These are phyloP conservation scores for Drosophila melanogaster DNA, from an alignment of 1,140 invertebrate genomes.

Conservation along the genomic window Release_6_plus_ISO1_MT NC_004354.4:16697501-16698000, in stretches of 20 bases:
- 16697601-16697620: background rate
- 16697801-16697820: constrained; percentile 8
- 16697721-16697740: constrained; percentile 60
- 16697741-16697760: constrained; percentile 40
- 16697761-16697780: constrained; percentile 48
- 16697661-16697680: constrained; percentile 53
- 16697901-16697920: background rate
- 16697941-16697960: constrained; percentile 25
- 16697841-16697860: constrained; percentile 1
- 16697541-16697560: background rate
- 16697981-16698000: too few species aligned
- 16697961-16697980: background rate
- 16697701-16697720: constrained; percentile 66
- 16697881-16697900: constrained; percentile 22
- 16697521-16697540: background rate
- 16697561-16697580: background rate
- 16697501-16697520: background rate
- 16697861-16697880: constrained; percentile 37
- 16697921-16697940: constrained; percentile 25
- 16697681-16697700: constrained; percentile 63
- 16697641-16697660: constrained; percentile 46
- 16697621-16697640: constrained; percentile 13
- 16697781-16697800: constrained; percentile 16
- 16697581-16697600: background rate
- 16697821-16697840: constrained; percentile 24